A percentile compares a stretch with the other conserved stretches of the same genome.
Conservation (phyloP, 2,888 invertebrate genomes). For the Cephus runcator region DNA sequence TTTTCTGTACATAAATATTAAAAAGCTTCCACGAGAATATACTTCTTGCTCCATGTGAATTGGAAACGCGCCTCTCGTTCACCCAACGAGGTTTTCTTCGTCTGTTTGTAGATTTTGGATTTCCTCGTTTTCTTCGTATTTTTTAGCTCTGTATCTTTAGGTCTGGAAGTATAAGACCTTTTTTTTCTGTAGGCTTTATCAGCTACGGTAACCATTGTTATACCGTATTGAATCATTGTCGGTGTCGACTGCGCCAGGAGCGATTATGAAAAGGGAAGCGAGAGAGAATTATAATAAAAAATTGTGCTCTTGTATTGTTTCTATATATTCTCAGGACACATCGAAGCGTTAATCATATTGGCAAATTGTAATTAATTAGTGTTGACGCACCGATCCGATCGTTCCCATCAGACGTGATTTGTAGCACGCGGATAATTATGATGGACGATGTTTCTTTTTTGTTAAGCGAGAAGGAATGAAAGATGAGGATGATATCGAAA, state of each 20-base stretch:
- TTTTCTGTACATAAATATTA: not conserved
- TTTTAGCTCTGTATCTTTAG: not conserved
- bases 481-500: slow-evolving; percentile 1
- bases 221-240: not conserved
- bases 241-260: not conserved
- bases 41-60: not conserved
- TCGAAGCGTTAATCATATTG: not conserved
- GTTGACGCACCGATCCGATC: not conserved
- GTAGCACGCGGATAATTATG: not conserved
- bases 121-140: not conserved
- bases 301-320: not conserved
- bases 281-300: not conserved
- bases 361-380: not conserved
- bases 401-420: not conserved
- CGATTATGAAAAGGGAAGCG: not conserved
- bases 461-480: not conserved
- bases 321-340: not conserved
- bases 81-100: not conserved
- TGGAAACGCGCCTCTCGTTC: not conserved
- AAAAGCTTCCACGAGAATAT: not conserved
- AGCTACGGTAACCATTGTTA: not conserved
- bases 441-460: not conserved
- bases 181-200: not conserved
- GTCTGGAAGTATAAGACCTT: not conserved
- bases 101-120: not conserved